Percentiles rank a stretch among this genome's conserved stretches.
These are phyloP conservation scores for Callimorpha dominula DNA, from an alignment of 2,888 invertebrate genomes.

Conservation along the genomic window DNA sequence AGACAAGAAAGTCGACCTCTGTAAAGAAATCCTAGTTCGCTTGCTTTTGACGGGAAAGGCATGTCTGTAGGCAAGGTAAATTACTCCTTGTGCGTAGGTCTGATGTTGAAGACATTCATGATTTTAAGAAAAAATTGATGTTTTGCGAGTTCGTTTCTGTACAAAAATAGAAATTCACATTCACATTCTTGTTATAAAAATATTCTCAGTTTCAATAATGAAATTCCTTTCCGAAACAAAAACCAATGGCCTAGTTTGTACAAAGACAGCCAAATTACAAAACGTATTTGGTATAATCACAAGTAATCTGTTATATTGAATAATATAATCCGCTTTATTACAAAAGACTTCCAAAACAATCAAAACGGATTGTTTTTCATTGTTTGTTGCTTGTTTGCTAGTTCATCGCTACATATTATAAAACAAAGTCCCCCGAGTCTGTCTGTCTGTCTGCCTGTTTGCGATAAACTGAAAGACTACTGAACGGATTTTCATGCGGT, in stretches of 20 bases:
- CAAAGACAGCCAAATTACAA: not conserved
- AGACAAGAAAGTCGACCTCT: not conserved
- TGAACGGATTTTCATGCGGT: too few species aligned
- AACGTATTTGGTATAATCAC: not conserved
- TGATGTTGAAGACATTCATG: not conserved
- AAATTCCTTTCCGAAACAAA: constrained; percentile 16
- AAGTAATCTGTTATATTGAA: not conserved
- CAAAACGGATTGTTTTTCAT: not conserved
- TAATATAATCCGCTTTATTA: not conserved
- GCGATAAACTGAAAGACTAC: too few species aligned
- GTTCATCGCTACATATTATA: too few species aligned
- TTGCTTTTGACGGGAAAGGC: not conserved
- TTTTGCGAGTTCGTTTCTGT: not conserved
- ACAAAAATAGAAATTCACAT: too few species aligned
- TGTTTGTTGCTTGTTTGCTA: not conserved
- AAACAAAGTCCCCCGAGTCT: too few species aligned
- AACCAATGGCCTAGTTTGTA: not conserved
- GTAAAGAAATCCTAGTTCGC: not conserved
- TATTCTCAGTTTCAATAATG: constrained; percentile 16
- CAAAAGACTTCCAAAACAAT: not conserved
- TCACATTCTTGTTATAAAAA: constrained; percentile 20
- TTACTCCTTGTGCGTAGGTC: not conserved
- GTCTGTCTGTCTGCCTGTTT: too few species aligned
- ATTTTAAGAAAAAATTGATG: not conserved
- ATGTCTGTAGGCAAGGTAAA: not conserved